Base-by-base conservation (phyloP, 1,140 invertebrate genomes). In the Pseudomyrmex concolor region DNA sequence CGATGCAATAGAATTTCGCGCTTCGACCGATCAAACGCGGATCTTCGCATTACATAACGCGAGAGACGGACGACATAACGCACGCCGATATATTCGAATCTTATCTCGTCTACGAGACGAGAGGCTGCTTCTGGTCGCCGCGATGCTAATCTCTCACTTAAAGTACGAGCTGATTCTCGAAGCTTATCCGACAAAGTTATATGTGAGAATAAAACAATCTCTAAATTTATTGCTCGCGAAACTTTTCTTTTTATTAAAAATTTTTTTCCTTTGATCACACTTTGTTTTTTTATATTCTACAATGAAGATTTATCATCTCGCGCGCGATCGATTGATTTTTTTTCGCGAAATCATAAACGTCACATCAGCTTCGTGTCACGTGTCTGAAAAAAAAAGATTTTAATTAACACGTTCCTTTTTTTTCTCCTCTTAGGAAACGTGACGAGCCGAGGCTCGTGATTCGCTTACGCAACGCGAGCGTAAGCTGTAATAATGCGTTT, bases 381-480 rank as follows among this genome's bases (percentile, higher is more conserved):
- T 86, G 85, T 80, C n/a, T n/a, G 34, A 22, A 9, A 57, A 45
- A 51, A 57, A 5, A 63, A 59, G 25, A 43, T 48, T 59, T 84
- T 82, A 82, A 82, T 86, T 70, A 87, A 64, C 81, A 43, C 19
- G 78, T 86, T 73, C 51, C n/a, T 55, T 82, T 51, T 50, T 62
- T 71, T 60, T 68, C 48, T 34, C 0, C 34, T 59, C 15, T 51
- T 15, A 15, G 13, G 57, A 68, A 85, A 84, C 85, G 86, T 87
- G 85, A 87, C 85, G 54, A 78, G 17, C 15, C 45, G 34, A 13
- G 60, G 2, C 60, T 34, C 25, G 48, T 25, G 19, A 71, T 60
- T 57, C 17, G 72, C 76, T 87, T 87, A 87, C 63, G 85, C 82
- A 87, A 87, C 57, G 57, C 57, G 45, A 51, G 50, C 48, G n/a